Base-by-base conservation (phyloP, 2,113 vertebrate genomes). In the Craseonycteris thonglongyai region DNA sequence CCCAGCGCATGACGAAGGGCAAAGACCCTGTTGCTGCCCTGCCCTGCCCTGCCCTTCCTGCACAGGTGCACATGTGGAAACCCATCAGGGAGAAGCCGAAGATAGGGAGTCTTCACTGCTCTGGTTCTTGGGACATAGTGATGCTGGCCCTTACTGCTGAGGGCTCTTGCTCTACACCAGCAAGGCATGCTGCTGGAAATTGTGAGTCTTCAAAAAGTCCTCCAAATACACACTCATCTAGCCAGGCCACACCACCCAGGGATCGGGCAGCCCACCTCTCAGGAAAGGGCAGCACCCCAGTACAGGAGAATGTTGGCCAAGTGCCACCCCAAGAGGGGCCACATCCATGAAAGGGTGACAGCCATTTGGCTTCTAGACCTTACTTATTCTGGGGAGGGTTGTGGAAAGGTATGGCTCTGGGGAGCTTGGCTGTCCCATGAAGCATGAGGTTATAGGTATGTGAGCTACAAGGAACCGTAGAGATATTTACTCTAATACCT, bases 51-150 rank as follows among this genome's bases (percentile, higher is more conserved):
- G 35, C 63, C 59, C n/a, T 65, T 75, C 51, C 56, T 24, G 61
- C n/a, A 42, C 35, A 22, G 30, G 22, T 5, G 26, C 11, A 6
- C 33, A 16, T 1, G 0, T 2, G 8, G 24, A 49, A 35, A 24
- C 66, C 51, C 8, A 4, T 2, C 35, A 49, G 30, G 51, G 7
- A 58, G 51, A n/a, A 9, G 2, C 0, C 6, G 33, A 15, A 40
- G 28, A 35, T 0, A 12, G 59, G 59, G 35, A 8, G 71, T 54
- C 47, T 45, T 56, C 26, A 28, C 33, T 7, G 16, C 9, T n/a
- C 16, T 38, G 82, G 35, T 66, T 61, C 72, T 13, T 14, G 15
- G 89, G 49, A 7, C 16, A 40, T 1, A 26, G 49, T 21, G 65
- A 45, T n/a, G 38, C 42, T 22, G 54, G 35, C n/a, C 51, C 54